A percentile compares a stretch with the other conserved stretches of the same genome.
phyloP scores from a whole-genome alignment of 2,113 vertebrate species.

The Delphinapterus leucas region DNA sequence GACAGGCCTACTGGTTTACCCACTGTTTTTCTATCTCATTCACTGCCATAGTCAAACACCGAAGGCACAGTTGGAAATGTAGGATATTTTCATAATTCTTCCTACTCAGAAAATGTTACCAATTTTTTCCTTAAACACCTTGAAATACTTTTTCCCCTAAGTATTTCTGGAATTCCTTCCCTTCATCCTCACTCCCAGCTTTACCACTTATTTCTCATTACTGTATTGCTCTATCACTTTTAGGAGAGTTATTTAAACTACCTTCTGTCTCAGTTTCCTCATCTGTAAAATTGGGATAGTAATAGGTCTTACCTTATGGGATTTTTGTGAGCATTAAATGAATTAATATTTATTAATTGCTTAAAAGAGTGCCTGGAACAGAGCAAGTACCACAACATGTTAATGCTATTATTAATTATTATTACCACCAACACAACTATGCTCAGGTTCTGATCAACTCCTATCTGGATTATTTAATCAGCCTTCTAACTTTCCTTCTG shows the following conservation, averaged over 20 bases:
- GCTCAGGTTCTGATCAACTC: neutral
- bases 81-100: neutral
- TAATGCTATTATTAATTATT: neutral
- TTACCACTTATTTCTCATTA: neutral
- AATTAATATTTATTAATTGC: neutral
- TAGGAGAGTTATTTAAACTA: neutral
- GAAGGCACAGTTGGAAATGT: neutral
- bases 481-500: neutral
- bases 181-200: neutral
- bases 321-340: neutral
- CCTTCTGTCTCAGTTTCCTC: neutral
- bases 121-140: neutral
- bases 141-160: neutral
- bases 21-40: neutral
- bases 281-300: neutral
- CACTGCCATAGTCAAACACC: neutral
- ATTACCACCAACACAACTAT: neutral
- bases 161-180: neutral
- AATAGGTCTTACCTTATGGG: neutral
- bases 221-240: neutral
- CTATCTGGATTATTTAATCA: neutral
- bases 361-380: neutral
- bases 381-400: neutral
- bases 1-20: neutral
- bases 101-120: neutral